Evolutionary conservation across 2,113 vertebrate genomes (phyloP).

Genomic region (Hippocampus abdominalis): DNA sequence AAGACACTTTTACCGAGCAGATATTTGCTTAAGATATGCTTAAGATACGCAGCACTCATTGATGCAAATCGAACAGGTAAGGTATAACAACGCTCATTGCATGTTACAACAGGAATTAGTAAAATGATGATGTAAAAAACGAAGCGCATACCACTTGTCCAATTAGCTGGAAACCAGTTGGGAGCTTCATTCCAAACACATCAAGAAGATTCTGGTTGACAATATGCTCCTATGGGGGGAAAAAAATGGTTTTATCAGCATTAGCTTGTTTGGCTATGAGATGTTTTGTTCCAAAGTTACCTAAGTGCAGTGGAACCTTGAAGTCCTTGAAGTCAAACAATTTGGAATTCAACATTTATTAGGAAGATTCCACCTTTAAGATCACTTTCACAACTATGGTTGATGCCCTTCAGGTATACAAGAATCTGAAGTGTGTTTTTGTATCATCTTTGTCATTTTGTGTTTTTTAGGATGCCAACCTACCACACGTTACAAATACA

Average conservation of each 20-base stretch:
- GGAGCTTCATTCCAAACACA: conserved; percentile 81
- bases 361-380: too few species aligned
- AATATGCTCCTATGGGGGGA: conserved; percentile 71
- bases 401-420: too few species aligned
- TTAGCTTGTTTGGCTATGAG: neutral
- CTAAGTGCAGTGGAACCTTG: neutral
- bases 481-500: too few species aligned
- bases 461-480: too few species aligned
- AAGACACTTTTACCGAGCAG: neutral
- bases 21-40: neutral
- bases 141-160: conserved; percentile 78
- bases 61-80: neutral
- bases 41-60: neutral
- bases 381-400: too few species aligned
- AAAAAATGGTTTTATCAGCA: neutral
- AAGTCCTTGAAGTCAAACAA: neutral
- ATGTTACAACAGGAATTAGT: neutral
- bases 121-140: neutral
- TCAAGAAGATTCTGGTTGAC: conserved; percentile 69
- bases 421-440: too few species aligned
- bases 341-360: neutral
- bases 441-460: too few species aligned
- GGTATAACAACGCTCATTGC: neutral
- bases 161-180: conserved; percentile 81
- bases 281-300: neutral